Base-by-base conservation (phyloP, 2,113 vertebrate species). In the Clupea harengus region DNA sequence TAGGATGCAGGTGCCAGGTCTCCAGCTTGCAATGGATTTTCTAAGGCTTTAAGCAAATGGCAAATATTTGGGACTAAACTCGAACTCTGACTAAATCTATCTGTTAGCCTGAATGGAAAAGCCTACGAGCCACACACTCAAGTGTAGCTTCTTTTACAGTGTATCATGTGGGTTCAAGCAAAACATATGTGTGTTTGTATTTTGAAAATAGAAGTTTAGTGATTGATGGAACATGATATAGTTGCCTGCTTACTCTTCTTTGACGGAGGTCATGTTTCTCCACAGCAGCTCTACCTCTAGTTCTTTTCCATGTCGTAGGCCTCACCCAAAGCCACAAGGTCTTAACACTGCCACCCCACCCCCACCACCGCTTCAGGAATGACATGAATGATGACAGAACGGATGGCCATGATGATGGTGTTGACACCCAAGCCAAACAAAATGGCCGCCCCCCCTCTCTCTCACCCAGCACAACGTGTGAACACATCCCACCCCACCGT, bases 241-340 rank as follows among this genome's bases (percentile, higher is more conserved):
- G 4, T 39, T 32, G 72, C 72, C 25, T 2, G 28, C 28, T 75
- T 4, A 75, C 28, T 75, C 25, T 75, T 39, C 72, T 4, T 15
- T 39, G 72, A 60, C 54, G 10, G 18, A 44, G 32, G 72, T 32
- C 72, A 78, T 78, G 25, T 78, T 39, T 39, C 25, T 11, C 72
- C 28, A 78, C 2, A 39, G 39, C 39, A 5, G 11, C 72, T 78
- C 72, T 28, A 39, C 72, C 72, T 28, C 72, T 39, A 28, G 28
- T 32, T 4, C 72, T 11, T 28, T 39, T 75, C 13, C 28, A 32
- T 28, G 25, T 78, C 72, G 15, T 39, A 78, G 72, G 39, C 72
- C 72, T 78, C 72, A 44, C 72, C 72, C 72, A 78, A 78, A 78
- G 72, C 72, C 72, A 78, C 72, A 78, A 39, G 72, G 72, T 15